Evolutionary conservation across 2,888 invertebrate species (phyloP).

Genomic region (Cylindroiulus punctatus): DNA sequence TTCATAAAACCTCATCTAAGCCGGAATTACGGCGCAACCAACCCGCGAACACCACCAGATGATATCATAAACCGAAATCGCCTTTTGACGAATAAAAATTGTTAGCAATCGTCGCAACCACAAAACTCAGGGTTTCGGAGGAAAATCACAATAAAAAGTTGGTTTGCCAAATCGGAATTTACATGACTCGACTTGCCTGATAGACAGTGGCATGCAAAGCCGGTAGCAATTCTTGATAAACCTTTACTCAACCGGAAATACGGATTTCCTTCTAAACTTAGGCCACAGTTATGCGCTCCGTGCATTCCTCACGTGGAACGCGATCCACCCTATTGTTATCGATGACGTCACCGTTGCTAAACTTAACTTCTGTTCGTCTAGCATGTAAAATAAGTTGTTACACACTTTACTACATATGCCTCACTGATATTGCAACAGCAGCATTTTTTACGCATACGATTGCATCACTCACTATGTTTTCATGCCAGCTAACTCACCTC

Average conservation of each 20-base stretch:
- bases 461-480: no score
- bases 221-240: background rate
- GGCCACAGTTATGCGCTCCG: background rate
- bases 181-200: background rate
- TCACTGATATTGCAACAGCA: background rate
- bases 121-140: background rate
- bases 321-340: constrained; percentile 3
- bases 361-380: background rate
- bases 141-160: background rate
- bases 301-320: background rate
- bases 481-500: no score
- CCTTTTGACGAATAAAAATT: background rate
- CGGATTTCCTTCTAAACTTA: background rate
- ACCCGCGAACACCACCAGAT: background rate
- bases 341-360: constrained; percentile 17
- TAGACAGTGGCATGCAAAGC: background rate
- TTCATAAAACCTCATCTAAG: constrained; percentile 26
- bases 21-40: background rate
- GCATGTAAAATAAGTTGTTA: background rate
- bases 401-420: background rate
- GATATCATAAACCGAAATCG: background rate
- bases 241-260: background rate
- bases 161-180: background rate
- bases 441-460: no score
- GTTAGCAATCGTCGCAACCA: background rate